phyloP scores from a whole-genome alignment of 2,888 invertebrate species.

The Campopleginae sp. region DNA sequence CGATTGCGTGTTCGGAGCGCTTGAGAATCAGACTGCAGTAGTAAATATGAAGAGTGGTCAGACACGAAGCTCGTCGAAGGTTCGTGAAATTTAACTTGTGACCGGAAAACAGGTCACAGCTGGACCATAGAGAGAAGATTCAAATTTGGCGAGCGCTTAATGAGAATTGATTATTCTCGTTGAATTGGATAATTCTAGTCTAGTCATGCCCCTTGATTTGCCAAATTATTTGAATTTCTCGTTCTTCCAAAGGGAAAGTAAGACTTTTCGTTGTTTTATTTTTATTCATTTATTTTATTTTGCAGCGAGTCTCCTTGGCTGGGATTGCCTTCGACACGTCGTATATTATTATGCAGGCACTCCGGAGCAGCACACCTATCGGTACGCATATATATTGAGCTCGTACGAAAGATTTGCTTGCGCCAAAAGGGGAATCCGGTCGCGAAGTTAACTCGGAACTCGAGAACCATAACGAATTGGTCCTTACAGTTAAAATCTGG shows the following conservation, averaged over 20 bases:
- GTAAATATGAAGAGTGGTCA: conserved; percentile 54
- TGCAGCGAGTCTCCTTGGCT: conserved; percentile 1
- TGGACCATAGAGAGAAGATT: conserved; percentile 34
- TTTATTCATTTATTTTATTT: background rate
- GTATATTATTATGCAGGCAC: conserved; percentile 45
- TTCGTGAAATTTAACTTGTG: conserved; percentile 8
- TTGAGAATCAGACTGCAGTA: conserved; percentile 32
- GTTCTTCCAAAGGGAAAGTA: conserved; percentile 45
- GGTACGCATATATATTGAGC: background rate
- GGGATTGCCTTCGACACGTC: conserved; percentile 54
- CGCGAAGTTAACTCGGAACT: conserved; percentile 52
- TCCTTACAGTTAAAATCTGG: conserved; percentile 64
- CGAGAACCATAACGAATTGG: conserved; percentile 63
- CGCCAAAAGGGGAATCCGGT: conserved; percentile 53
- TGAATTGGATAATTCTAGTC: conserved; percentile 44
- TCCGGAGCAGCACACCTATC: conserved; percentile 9
- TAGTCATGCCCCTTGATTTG: conserved; percentile 53
- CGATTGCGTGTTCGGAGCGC: conserved; percentile 15
- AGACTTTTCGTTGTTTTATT: conserved; percentile 20
- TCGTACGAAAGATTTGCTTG: conserved; percentile 37
- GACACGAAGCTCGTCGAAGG: conserved; percentile 18
- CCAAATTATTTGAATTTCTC: conserved; percentile 53
- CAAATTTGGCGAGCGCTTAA: conserved; percentile 36
- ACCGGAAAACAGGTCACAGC: conserved; percentile 29
- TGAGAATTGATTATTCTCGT: conserved; percentile 35